Base-by-base conservation (phyloP, 2,888 invertebrate species). In the Idaea aversata region DNA sequence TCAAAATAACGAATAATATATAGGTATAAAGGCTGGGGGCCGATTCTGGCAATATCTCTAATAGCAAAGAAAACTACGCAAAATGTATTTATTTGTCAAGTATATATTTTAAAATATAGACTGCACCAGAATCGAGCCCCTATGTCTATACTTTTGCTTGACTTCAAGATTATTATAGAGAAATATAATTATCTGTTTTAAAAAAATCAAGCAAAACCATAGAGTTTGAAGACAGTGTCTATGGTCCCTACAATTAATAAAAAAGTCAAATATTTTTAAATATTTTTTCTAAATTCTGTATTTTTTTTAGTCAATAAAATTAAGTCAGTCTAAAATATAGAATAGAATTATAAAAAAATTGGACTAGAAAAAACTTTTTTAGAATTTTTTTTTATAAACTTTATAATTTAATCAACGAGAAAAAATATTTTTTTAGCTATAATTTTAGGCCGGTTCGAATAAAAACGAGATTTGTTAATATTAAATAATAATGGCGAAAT, bases 211-310 rank as follows among this genome's bases (percentile, higher is more conserved):
- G 82, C 80, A 84, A 84, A 85, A 82, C 62, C 64, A 86, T 77
- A 84, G 77, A 83, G 80, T 80, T 75, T 78, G 73, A 72, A 73
- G 77, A 81, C 81, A 79, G 80, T 77, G 75, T 85, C 90, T 90
- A 90, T 91, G 91, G 91, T 90, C 90, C 91, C 91, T 90, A 90
- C 87, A 83, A 82, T 86, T 73, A 81, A 47, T 47, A 47, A 84
- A 84, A 82, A 77, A 70, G 75, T 81, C 81, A 68, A 67, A 76
- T 72, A 79, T 82, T 80, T 83, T 83, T 76, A 75, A 81, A 77
- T 76, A 80, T 79, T 71, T 80, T 78, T 77, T 80, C 77, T 76
- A 73, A 82, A 81, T 77, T 79, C 75, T 75, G 75, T 72, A 71
- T 80, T 76, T 72, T 74, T 73, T 72, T 74, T 73, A 77, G 80